Percentiles rank a stretch among this genome's conserved stretches.
Evolutionary conservation across 2,888 invertebrate genomes (phyloP).

Genomic region (Theristus sp.): DNA sequence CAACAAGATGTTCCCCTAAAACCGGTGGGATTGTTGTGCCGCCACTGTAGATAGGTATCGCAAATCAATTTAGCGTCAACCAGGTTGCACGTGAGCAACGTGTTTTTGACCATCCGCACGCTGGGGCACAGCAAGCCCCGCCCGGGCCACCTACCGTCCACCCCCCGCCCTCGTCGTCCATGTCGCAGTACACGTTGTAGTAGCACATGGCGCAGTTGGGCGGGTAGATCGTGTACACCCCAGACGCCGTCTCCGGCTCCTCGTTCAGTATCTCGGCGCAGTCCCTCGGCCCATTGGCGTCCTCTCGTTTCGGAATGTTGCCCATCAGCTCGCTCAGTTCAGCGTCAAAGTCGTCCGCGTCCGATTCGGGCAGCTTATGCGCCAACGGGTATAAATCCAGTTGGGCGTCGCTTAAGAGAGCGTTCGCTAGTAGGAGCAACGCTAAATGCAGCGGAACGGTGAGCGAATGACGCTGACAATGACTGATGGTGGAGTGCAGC

Average conservation of each 20-base stretch:
- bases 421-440: not conserved
- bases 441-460: not conserved
- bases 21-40: too few relatives aligned
- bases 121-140: too few relatives aligned
- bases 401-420: not conserved
- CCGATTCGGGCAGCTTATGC: not conserved
- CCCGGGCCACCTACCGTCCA: slow-evolving; percentile 62
- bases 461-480: too few relatives aligned
- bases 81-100: too few relatives aligned
- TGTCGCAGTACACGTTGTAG: slow-evolving; percentile 71
- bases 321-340: not conserved
- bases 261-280: slow-evolving; percentile 15
- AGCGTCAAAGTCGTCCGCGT: not conserved
- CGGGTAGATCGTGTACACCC: slow-evolving; percentile 17
- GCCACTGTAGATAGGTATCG: too few relatives aligned
- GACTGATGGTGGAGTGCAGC: too few relatives aligned
- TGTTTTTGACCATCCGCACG: too few relatives aligned
- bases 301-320: slow-evolving; percentile 1
- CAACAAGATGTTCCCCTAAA: too few relatives aligned
- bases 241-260: slow-evolving; percentile 11
- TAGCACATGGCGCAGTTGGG: slow-evolving; percentile 50
- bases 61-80: too few relatives aligned
- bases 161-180: slow-evolving; percentile 67
- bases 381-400: slow-evolving; percentile 6
- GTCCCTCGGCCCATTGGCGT: slow-evolving; percentile 7